Percentiles rank a stretch among this genome's conserved stretches.
Conservation (phyloP, 2,888 invertebrate genomes). For the Autographa pulchrina region DNA sequence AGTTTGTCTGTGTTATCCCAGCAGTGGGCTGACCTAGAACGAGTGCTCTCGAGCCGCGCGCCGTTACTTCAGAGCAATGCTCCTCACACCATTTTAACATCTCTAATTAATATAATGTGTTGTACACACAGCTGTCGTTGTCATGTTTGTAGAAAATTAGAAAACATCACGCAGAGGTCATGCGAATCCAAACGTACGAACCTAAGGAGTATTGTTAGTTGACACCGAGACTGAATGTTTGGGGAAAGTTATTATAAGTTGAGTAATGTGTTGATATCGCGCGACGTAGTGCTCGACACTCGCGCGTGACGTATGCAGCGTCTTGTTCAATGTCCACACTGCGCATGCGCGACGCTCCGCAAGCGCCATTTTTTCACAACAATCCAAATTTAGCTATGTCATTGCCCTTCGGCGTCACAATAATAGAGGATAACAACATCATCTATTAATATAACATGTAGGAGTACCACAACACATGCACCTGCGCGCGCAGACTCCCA, state of each 20-base stretch:
- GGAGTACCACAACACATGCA: not conserved
- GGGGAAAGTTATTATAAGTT: not conserved
- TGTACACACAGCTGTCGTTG: not conserved
- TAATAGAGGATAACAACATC: conserved; percentile 23
- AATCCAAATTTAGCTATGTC: conserved; percentile 28
- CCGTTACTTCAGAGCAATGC: not conserved
- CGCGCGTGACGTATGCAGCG: not conserved
- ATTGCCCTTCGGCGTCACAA: conserved; percentile 27
- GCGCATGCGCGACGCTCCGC: not conserved
- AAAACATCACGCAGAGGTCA: conserved; percentile 1
- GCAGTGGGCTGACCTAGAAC: not conserved
- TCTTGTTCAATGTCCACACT: not conserved
- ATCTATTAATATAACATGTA: not conserved
- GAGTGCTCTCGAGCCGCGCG: not conserved
- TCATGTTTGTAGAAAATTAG: not conserved
- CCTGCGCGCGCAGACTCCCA: not conserved
- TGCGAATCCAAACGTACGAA: not conserved
- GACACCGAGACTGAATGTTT: not conserved
- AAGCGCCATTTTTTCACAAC: conserved; percentile 28
- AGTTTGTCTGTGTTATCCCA: not conserved
- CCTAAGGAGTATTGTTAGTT: not conserved
- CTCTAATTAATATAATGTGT: not conserved
- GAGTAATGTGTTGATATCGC: not conserved
- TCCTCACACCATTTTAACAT: not conserved
- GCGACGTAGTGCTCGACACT: not conserved